These are phyloP conservation scores for Pseudococcus longispinus DNA, from an alignment of 2,888 invertebrate species.

Conservation along the genomic window DNA sequence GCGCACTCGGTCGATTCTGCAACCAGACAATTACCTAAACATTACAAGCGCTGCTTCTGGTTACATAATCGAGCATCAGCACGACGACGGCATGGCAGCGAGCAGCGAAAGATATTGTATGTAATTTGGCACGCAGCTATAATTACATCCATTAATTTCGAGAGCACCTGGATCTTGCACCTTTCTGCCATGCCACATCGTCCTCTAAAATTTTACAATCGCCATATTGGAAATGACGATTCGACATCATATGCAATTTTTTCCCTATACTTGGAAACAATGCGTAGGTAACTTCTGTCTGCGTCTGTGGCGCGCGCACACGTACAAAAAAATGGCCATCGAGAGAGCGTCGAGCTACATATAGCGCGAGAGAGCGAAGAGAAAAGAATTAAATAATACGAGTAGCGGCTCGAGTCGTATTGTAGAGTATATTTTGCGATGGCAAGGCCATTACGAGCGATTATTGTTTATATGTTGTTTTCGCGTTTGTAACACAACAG, in stretches of 20 bases:
- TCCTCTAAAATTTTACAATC: background rate
- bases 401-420: background rate
- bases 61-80: conserved; percentile 1
- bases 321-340: background rate
- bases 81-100: background rate
- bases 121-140: conserved; percentile 11
- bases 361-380: background rate
- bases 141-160: conserved; percentile 24
- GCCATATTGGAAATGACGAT: background rate
- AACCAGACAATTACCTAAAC: background rate
- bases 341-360: background rate
- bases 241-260: background rate
- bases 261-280: background rate
- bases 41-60: background rate
- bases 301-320: too few species aligned
- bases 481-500: conserved; percentile 41
- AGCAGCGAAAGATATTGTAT: conserved; percentile 3
- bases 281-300: background rate
- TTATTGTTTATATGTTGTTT: conserved; percentile 44
- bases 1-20: background rate
- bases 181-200: background rate
- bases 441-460: conserved; percentile 40
- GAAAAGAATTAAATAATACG: conserved; percentile 12
- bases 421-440: conserved; percentile 37
- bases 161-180: conserved; percentile 5